Conservation (phyloP, 2,113 vertebrate species). For the Malurus cyaneus region DNA sequence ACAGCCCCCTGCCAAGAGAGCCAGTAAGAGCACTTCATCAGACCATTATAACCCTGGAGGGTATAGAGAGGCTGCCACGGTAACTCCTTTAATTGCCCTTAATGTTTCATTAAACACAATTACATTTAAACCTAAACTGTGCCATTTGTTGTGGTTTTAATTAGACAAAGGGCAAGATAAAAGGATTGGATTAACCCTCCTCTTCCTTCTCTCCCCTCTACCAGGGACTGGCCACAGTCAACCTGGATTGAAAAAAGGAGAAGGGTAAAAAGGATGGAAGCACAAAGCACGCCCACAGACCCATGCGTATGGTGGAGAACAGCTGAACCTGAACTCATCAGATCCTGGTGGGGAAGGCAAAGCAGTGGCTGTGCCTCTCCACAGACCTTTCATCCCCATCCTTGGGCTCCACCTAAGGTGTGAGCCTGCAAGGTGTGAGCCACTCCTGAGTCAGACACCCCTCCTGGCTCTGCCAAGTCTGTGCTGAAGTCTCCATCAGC, state of each 20-base stretch:
- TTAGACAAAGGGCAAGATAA: slow-evolving; percentile 72
- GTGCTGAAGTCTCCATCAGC: not conserved
- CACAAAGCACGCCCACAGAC: not conserved
- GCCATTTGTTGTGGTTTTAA: slow-evolving; percentile 76
- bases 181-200: slow-evolving; percentile 61
- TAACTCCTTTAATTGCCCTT: slow-evolving; percentile 74
- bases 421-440: not conserved
- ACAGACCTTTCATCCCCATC: not conserved
- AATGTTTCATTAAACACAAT: slow-evolving; percentile 79
- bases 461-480: not conserved
- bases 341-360: not conserved
- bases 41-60: slow-evolving; percentile 67
- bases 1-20: slow-evolving; percentile 68
- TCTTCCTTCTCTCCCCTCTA: not conserved
- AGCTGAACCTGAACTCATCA: not conserved
- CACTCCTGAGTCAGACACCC: rapidly evolving
- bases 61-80: slow-evolving; percentile 63
- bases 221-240: not conserved
- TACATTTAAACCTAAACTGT: slow-evolving; percentile 75
- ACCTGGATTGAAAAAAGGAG: not conserved
- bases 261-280: not conserved
- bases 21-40: slow-evolving; percentile 69
- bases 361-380: not conserved
- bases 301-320: rapidly evolving
- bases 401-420: not conserved